phyloP scores from a whole-genome alignment of 1,140 invertebrate genomes.

The Diprion similis region DNA sequence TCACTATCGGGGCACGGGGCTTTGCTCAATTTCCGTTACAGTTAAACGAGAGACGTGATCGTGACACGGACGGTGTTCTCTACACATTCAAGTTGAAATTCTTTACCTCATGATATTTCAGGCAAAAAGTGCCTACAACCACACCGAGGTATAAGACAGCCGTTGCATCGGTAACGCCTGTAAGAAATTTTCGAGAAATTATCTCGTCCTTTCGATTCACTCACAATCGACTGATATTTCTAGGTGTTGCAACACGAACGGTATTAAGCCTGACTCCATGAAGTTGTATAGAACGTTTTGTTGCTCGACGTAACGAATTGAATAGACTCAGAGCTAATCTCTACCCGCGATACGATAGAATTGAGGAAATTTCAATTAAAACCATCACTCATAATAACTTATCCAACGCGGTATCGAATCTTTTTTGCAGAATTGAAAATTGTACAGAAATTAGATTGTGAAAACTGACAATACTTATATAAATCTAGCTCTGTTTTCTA shows the following conservation, averaged over 20 bases:
- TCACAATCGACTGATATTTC: neutral
- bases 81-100: neutral
- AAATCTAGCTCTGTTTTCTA: too few species aligned
- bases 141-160: neutral
- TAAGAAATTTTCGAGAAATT: neutral
- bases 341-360: neutral
- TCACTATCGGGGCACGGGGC: neutral
- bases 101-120: neutral
- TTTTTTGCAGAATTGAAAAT: too few species aligned
- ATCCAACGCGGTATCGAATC: too few species aligned
- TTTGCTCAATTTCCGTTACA: slow-evolving; percentile 1
- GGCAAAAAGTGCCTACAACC: neutral
- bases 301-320: slow-evolving; percentile 3
- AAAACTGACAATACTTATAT: too few species aligned
- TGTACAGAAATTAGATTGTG: too few species aligned
- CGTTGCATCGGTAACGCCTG: too few species aligned
- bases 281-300: neutral
- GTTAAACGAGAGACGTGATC: slow-evolving; percentile 9
- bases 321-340: neutral
- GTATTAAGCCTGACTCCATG: neutral
- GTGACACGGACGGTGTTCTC: neutral
- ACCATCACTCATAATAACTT: neutral
- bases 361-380: neutral
- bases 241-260: slow-evolving; percentile 13
- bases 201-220: neutral